Base-by-base conservation (phyloP, 2,113 vertebrate genomes). In the Cheirogaleus medius region DNA sequence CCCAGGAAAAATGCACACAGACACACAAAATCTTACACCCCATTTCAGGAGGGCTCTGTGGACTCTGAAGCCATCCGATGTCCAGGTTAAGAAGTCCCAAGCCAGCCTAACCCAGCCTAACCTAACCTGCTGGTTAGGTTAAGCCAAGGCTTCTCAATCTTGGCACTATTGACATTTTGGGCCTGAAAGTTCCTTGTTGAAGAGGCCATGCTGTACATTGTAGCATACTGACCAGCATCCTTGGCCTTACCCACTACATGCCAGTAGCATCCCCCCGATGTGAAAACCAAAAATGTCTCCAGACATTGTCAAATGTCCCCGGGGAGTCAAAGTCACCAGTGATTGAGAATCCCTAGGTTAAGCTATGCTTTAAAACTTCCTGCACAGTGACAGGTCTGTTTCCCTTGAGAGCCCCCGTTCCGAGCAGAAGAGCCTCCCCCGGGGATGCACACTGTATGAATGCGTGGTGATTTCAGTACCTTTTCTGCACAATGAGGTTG, bases 401-500 rank as follows among this genome's bases (percentile, higher is more conserved):
- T 77, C 73, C 82, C 32, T 58, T 71, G 11, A 25, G 44, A 47
- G 54, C 23, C 69, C 47, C 58, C 3, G 1, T 11, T 69, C 49
- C 20, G 42, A 11, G 39, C 11, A 78, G 42, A 12, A 81, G 29
- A 42, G 4, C n/a, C 34, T 5, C 11, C 14, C 63, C 27, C 17
- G 52, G 39, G 32, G 44, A 18, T 2, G 2, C 15, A 44, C 34
- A 5, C 11, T 2, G 44, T 47, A 20, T 0, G 2, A 0, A 17
- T 6, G 0, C 1, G 20, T 25, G 44, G 54, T 15, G 11, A 74
- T 17, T 2, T 12, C 0, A 0, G 63, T 54, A 99, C 99, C 99
- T 99, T 97, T 99, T 99, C 99, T 99, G 99, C 85, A 99, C 99
- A 0, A 99, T 99, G 97, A 99, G 99, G 98, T 99, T 99, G 98